Conservation (phyloP, 1,140 invertebrate genomes). For the Meloidogyne floridensis region DNA sequence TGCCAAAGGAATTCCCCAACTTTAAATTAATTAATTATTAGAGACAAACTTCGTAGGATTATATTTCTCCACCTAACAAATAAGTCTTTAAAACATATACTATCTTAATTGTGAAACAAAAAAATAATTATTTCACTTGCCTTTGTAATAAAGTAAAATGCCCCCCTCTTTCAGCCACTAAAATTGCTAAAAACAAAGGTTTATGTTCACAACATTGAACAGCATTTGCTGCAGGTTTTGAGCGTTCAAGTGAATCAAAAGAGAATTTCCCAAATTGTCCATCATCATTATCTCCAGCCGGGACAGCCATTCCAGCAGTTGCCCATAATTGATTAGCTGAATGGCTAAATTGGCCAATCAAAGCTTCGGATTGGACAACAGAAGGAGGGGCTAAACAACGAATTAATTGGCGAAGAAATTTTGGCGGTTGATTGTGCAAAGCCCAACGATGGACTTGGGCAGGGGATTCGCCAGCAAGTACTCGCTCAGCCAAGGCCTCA, state of each 20-base stretch:
- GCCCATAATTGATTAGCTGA: slow-evolving; percentile 23
- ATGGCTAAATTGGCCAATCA: slow-evolving; percentile 24
- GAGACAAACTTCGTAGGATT: too few relatives aligned
- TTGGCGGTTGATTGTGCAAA: slow-evolving; percentile 27
- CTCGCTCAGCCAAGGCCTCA: slow-evolving; percentile 19
- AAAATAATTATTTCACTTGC: neutral
- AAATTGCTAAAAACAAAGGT: slow-evolving; percentile 32
- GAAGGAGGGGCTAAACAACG: slow-evolving; percentile 7
- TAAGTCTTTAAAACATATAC: too few relatives aligned
- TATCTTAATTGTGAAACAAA: too few relatives aligned
- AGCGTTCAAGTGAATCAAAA: slow-evolving; percentile 31
- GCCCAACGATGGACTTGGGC: slow-evolving; percentile 20
- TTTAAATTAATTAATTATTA: slow-evolving; percentile 15
- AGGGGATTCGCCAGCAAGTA: slow-evolving; percentile 27
- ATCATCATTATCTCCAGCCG: neutral
- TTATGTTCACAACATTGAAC: neutral
- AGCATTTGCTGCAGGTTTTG: neutral
- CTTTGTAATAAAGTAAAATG: slow-evolving; percentile 35
- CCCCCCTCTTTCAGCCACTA: slow-evolving; percentile 31
- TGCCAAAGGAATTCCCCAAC: slow-evolving; percentile 27
- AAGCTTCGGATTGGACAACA: slow-evolving; percentile 3
- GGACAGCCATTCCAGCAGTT: neutral
- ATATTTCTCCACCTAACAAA: too few relatives aligned
- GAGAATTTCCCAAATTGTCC: slow-evolving; percentile 24
- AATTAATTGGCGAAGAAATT: slow-evolving; percentile 13